Conservation (phyloP, 92 coral and sea anemone species). For the Epizoanthus stellaris region DNA sequence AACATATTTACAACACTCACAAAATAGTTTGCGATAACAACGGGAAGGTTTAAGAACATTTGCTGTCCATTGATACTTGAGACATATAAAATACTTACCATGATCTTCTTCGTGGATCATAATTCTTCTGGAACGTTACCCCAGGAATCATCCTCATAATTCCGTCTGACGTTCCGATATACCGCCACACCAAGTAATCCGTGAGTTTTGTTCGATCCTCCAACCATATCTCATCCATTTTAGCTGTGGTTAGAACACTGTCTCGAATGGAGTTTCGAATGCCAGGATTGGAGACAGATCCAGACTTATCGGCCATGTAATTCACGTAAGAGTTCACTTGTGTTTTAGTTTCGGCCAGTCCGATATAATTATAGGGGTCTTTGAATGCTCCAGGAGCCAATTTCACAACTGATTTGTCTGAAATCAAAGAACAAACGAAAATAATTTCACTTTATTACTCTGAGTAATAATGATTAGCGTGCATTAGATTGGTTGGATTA, state of each 20-base stretch:
- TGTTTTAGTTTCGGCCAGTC: conserved; percentile 44
- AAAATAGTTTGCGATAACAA: too few species aligned
- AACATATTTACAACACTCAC: too few species aligned
- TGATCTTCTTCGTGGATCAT: conserved; percentile 63
- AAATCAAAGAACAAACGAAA: neutral
- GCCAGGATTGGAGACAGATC: conserved; percentile 21
- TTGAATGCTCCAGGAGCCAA: conserved; percentile 59
- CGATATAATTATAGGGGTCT: conserved; percentile 55
- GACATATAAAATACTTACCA: conserved; percentile 33
- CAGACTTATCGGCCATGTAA: conserved; percentile 31
- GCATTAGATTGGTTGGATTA: too few species aligned
- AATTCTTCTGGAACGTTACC: conserved; percentile 39
- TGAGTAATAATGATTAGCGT: too few species aligned
- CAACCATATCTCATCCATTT: conserved; percentile 63
- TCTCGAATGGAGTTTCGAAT: conserved; percentile 56
- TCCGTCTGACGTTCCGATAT: conserved; percentile 60
- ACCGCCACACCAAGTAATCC: conserved; percentile 63
- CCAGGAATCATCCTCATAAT: conserved; percentile 66
- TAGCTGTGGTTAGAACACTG: conserved; percentile 45
- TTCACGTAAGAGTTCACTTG: conserved; percentile 25
- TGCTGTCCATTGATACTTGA: too few species aligned
- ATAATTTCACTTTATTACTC: too few species aligned
- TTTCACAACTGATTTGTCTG: conserved; percentile 60
- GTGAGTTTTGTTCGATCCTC: conserved; percentile 32
- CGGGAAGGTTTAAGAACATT: too few species aligned